Percentiles rank a stretch among this genome's conserved stretches.
Conservation (phyloP, 2,888 invertebrate genomes). For the Beris morrisii region DNA sequence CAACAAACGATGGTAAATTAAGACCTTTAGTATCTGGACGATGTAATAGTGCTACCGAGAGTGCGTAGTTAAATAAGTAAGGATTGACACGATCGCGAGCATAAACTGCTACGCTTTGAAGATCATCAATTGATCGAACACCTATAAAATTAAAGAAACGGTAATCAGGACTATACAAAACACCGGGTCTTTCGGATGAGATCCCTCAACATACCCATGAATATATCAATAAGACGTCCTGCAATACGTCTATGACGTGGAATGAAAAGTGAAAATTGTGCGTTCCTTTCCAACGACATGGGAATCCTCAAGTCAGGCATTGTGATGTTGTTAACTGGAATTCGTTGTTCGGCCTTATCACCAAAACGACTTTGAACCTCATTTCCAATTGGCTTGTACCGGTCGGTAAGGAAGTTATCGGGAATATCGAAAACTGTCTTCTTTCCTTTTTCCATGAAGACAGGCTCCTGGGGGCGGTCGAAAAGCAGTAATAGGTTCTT, state of each 20-base stretch:
- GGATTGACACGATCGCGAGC: conserved; percentile 76
- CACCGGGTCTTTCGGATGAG: not conserved
- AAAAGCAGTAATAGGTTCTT: conserved; percentile 67
- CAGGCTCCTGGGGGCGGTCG: conserved; percentile 75
- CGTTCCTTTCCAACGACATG: conserved; percentile 64
- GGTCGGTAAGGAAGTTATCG: conserved; percentile 62
- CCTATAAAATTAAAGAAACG: conserved; percentile 55
- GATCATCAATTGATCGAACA: conserved; percentile 70
- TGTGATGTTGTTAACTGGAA: conserved; percentile 64
- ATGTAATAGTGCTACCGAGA: conserved; percentile 72
- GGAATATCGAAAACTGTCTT: conserved; percentile 66
- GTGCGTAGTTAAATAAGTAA: conserved; percentile 72
- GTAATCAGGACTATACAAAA: not conserved
- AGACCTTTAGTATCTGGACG: conserved; percentile 61
- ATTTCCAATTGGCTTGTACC: conserved; percentile 58
- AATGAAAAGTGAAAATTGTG: conserved; percentile 72
- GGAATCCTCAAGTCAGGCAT: conserved; percentile 67
- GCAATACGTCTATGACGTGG: conserved; percentile 69
- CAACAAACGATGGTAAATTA: conserved; percentile 61
- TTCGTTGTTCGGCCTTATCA: conserved; percentile 56
- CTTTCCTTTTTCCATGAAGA: conserved; percentile 73
- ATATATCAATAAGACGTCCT: conserved; percentile 67
- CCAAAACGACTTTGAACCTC: conserved; percentile 64
- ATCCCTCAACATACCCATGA: conserved; percentile 59
- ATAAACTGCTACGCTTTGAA: conserved; percentile 68